Evolutionary conservation across 2,888 invertebrate genomes (phyloP), one percentile per base, ranked within the genome.

Genomic region (Eutolmus rufibarbis): DNA sequence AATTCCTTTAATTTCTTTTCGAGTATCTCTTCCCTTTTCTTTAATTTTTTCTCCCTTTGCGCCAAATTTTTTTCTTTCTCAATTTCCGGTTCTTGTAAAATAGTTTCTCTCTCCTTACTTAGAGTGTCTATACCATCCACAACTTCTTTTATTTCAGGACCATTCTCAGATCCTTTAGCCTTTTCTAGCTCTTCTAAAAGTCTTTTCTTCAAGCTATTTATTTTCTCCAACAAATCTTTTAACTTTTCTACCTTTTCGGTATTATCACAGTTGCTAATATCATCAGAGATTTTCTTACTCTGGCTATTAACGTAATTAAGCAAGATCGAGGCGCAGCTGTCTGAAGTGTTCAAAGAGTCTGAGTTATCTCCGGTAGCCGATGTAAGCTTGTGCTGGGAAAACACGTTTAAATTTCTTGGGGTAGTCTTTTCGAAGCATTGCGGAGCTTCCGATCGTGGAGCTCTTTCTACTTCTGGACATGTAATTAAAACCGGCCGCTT

Each of bases 241-340:
- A 92, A 87, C n/a, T 90, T 90, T 28, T 87, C 87, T 0, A 90
- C 89, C 84, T 92, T 92, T 1, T 66, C 43, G 3, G 90, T 87
- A 84, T 90, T 89, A 2, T 88, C 90, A 87, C 88, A 90, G 12
- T 90, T 90, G 46, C 89, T 89, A 2, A 92, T 89, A 87, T 92
- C 92, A 9, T 90, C 89, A 12, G 90, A 90, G 3, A 92, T 88
- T 88, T 91, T 90, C 81, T 91, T 90, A 43, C 91, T 91, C 88
- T 92, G 92, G 87, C 91, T 91, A 56, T 92, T 90, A 1, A 92
- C 92, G 88, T 91, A 92, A 37, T 91, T 91, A 2, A 92, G 87
- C 2, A 92, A 87, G 56, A 92, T 90, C 0, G 92, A 91, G 28
- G 90, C 89, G 88, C 91, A 91, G 87, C 92, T 92, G n/a, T 91